Conservation (phyloP, 2,113 vertebrate genomes). For the Rhinichthys klamathensis region DNA sequence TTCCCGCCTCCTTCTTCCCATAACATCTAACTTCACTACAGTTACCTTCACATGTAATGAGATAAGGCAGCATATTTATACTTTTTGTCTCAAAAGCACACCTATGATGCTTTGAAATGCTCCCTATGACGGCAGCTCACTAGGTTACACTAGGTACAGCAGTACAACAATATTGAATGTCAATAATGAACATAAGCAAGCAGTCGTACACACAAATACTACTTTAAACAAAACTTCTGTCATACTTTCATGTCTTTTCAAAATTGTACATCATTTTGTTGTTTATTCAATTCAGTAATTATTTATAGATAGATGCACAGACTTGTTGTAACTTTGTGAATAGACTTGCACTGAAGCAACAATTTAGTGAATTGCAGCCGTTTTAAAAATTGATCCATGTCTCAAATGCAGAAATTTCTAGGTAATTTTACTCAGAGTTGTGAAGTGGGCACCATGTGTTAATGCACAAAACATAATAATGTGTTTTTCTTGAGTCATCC, state of each 20-base stretch:
- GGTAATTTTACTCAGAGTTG: not conserved
- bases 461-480: slow-evolving; percentile 3
- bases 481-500: not conserved
- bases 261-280: slow-evolving; percentile 1
- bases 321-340: not conserved
- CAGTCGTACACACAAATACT: not conserved
- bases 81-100: not conserved
- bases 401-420: not conserved
- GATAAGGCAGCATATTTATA: too few relatives aligned
- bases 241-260: not conserved
- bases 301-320: not conserved
- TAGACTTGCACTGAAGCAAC: not conserved
- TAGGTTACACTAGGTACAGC: not conserved
- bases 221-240: not conserved
- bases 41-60: too few relatives aligned
- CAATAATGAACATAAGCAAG: not conserved
- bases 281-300: not conserved
- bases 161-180: not conserved
- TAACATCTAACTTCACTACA: too few relatives aligned
- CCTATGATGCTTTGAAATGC: not conserved
- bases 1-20: too few relatives aligned
- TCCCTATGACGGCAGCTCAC: not conserved
- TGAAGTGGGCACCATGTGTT: not conserved
- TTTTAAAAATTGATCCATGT: slow-evolving; percentile 10
- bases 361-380: not conserved